These are phyloP conservation scores for Amphiduros pacificus DNA, from an alignment of 2,888 invertebrate species.

Conservation along the genomic window DNA sequence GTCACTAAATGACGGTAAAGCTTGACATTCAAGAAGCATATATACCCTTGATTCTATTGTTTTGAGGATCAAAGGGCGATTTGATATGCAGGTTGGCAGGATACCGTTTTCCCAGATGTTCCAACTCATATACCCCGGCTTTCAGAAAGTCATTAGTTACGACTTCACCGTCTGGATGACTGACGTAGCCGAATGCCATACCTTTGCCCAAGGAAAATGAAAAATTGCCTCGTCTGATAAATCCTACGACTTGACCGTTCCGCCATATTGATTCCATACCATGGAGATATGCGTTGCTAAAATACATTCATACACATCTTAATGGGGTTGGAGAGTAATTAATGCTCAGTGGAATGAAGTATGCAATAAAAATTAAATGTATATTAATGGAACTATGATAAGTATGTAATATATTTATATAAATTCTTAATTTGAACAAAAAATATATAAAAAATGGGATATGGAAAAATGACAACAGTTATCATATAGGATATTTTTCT, in stretches of 20 bases:
- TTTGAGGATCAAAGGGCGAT: conserved; percentile 82
- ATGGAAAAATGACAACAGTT: too few relatives aligned
- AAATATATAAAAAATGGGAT: too few relatives aligned
- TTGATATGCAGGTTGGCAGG: conserved; percentile 71
- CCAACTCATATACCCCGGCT: conserved; percentile 77
- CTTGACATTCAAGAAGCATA: too few relatives aligned
- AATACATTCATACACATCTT: too few relatives aligned
- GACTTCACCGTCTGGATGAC: conserved; percentile 65
- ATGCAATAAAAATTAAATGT: too few relatives aligned
- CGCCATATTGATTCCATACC: conserved; percentile 81
- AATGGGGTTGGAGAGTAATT: too few relatives aligned
- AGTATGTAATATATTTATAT: too few relatives aligned
- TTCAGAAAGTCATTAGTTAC: conserved; percentile 43
- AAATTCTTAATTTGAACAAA: too few relatives aligned
- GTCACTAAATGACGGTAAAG: too few relatives aligned
- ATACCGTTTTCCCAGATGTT: conserved; percentile 69
- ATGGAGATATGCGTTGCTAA: conserved; percentile 71
- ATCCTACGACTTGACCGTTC: conserved; percentile 73
- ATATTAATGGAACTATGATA: too few relatives aligned
- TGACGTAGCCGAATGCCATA: conserved; percentile 68
- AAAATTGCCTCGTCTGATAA: conserved; percentile 79
- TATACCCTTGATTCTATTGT: conserved; percentile 72
- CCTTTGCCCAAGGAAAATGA: conserved; percentile 67
- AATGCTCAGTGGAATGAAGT: too few relatives aligned
- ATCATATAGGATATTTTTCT: too few relatives aligned